A percentile compares a stretch with the other conserved stretches of the same genome.
Conservation (phyloP, 2,113 vertebrate genomes). For the Xenus cinereus region DNA sequence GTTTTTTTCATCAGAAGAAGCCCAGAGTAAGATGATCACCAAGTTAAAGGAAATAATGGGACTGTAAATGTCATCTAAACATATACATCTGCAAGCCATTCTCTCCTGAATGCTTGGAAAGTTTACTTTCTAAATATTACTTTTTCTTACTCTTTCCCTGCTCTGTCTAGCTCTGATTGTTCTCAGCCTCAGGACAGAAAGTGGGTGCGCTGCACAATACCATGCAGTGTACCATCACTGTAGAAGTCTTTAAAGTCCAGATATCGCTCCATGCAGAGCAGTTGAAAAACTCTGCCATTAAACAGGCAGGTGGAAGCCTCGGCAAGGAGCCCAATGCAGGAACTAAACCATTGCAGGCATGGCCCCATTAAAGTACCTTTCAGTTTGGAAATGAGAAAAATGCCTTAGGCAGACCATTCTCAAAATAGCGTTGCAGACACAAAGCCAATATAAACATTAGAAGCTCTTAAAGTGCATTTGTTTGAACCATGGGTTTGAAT, state of each 20-base stretch:
- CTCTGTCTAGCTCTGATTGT: slow-evolving; percentile 60
- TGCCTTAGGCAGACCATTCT: slow-evolving; percentile 53
- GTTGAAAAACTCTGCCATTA: slow-evolving; percentile 35
- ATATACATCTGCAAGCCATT: slow-evolving; percentile 78
- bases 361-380: slow-evolving; percentile 57
- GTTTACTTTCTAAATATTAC: slow-evolving; percentile 69
- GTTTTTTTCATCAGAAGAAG: slow-evolving; percentile 36
- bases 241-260: slow-evolving; percentile 23
- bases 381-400: slow-evolving; percentile 70
- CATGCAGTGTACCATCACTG: background rate
- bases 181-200: slow-evolving; percentile 51
- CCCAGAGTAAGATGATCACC: slow-evolving; percentile 57
- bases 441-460: slow-evolving; percentile 66
- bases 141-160: slow-evolving; percentile 51
- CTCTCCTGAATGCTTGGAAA: slow-evolving; percentile 66
- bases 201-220: background rate
- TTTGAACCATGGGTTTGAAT: slow-evolving; percentile 20
- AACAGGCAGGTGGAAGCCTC: slow-evolving; percentile 69
- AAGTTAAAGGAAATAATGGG: slow-evolving; percentile 73
- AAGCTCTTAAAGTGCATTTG: slow-evolving; percentile 53
- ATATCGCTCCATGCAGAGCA: background rate
- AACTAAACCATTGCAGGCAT: slow-evolving; percentile 51
- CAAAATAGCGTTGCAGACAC: slow-evolving; percentile 47
- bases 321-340: slow-evolving; percentile 37
- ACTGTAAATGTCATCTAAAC: slow-evolving; percentile 66